Conservation (phyloP, 2,113 vertebrate species). For the Sceloporus tristichus region DNA sequence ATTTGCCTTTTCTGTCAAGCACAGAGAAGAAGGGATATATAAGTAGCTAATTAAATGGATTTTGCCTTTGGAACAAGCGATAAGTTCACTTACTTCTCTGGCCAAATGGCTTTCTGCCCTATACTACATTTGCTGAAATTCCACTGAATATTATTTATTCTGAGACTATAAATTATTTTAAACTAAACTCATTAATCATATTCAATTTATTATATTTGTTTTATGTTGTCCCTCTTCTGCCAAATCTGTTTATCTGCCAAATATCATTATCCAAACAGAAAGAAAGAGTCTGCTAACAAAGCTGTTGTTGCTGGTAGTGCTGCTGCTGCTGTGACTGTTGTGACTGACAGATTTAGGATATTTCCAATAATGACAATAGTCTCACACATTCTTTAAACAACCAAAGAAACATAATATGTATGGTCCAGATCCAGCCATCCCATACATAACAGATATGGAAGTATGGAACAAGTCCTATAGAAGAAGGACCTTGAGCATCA, state of each 20-base stretch:
- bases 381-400: too few species aligned
- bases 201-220: neutral
- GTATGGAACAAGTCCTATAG: too few species aligned
- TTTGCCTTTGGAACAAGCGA: conserved; percentile 15
- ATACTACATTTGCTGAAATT: conserved; percentile 5
- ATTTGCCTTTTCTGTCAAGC: neutral
- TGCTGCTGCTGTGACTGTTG: neutral
- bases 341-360: too few species aligned
- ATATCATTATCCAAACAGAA: neutral
- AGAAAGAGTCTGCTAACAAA: neutral
- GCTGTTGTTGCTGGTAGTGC: too few species aligned
- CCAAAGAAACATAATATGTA: too few species aligned
- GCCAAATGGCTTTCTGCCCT: neutral
- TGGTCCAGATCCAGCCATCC: too few species aligned
- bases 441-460: too few species aligned
- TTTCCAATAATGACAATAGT: too few species aligned
- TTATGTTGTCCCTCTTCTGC: neutral
- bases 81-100: neutral
- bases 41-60: conserved; percentile 4
- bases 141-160: conserved; percentile 2
- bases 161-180: conserved; percentile 8
- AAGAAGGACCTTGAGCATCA: too few species aligned
- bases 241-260: neutral
- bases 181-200: neutral
- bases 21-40: neutral